Percentiles rank a stretch among this genome's conserved stretches.
phyloP scores from a whole-genome alignment of 1,140 invertebrate genomes.

The Lamellibrachia luymesi region DNA sequence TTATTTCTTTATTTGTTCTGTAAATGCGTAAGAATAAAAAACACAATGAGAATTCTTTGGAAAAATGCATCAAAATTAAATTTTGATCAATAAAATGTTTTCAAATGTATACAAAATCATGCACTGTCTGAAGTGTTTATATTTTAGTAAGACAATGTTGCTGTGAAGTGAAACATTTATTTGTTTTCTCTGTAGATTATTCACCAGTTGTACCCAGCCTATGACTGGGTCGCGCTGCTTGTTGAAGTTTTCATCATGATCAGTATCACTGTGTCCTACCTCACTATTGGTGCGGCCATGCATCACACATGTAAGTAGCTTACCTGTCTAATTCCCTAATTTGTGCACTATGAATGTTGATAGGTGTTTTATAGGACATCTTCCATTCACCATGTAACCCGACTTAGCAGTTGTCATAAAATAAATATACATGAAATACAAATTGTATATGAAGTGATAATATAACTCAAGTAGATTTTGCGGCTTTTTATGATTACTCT shows the following conservation, averaged over 20 bases:
- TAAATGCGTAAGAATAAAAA: too few species aligned
- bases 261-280: constrained; percentile 52
- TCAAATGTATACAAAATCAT: too few species aligned
- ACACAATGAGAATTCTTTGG: too few species aligned
- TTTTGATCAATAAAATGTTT: too few species aligned
- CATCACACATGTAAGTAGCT: constrained; percentile 51
- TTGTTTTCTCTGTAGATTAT: constrained; percentile 35
- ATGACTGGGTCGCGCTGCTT: constrained; percentile 47
- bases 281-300: constrained; percentile 48
- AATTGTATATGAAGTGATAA: too few species aligned
- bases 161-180: neutral
- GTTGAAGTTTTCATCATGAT: constrained; percentile 51
- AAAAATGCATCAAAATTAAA: too few species aligned
- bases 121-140: too few species aligned
- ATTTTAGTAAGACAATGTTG: too few species aligned
- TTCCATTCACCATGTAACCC: neutral
- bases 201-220: constrained; percentile 40
- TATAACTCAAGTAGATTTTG: too few species aligned
- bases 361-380: neutral
- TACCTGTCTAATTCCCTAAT: neutral
- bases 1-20: too few species aligned
- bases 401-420: neutral
- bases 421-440: too few species aligned
- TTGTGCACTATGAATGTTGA: neutral
- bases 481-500: too few species aligned